These are phyloP conservation scores for Manis javanica DNA, from an alignment of 2,797 vertebrate species.

Conservation along the genomic window DNA sequence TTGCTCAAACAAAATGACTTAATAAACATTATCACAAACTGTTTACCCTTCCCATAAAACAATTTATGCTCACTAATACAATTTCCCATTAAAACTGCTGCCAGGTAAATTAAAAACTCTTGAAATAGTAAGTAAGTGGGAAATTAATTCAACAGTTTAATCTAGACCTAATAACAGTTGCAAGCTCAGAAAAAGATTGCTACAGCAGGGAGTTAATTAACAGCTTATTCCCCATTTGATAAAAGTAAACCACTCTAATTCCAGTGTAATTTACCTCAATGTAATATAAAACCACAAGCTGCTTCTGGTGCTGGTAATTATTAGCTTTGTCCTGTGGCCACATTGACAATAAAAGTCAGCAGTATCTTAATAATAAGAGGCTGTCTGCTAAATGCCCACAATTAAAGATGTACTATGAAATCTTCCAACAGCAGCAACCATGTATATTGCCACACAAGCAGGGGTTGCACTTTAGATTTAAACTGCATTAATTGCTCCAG, in stretches of 20 bases:
- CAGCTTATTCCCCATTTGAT: slow-evolving; percentile 93
- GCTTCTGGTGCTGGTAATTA: slow-evolving; percentile 89
- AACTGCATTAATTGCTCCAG: neutral
- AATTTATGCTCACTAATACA: slow-evolving; percentile 91
- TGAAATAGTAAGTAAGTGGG: slow-evolving; percentile 92
- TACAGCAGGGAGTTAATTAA: slow-evolving; percentile 93
- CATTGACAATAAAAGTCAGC: slow-evolving; percentile 86
- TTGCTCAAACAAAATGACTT: slow-evolving; percentile 90
- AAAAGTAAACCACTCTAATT: slow-evolving; percentile 93
- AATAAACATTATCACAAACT: slow-evolving; percentile 90
- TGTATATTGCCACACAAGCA: slow-evolving; percentile 38
- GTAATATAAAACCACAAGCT: slow-evolving; percentile 92
- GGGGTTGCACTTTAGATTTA: slow-evolving; percentile 14
- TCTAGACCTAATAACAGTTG: slow-evolving; percentile 92
- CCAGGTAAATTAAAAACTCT: slow-evolving; percentile 93
- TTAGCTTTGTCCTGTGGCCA: slow-evolving; percentile 89
- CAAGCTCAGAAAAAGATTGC: slow-evolving; percentile 91
- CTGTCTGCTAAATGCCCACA: slow-evolving; percentile 83
- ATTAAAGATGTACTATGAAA: slow-evolving; percentile 84
- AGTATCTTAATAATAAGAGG: slow-evolving; percentile 85
- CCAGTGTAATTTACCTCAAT: slow-evolving; percentile 92
- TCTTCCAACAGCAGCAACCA: slow-evolving; percentile 69
- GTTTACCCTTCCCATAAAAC: slow-evolving; percentile 89
- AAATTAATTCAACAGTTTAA: slow-evolving; percentile 94
- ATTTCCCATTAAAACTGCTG: slow-evolving; percentile 92